Base-by-base conservation (phyloP, 2,797 vertebrate species). In the Sylvilagus floridanus region DNA sequence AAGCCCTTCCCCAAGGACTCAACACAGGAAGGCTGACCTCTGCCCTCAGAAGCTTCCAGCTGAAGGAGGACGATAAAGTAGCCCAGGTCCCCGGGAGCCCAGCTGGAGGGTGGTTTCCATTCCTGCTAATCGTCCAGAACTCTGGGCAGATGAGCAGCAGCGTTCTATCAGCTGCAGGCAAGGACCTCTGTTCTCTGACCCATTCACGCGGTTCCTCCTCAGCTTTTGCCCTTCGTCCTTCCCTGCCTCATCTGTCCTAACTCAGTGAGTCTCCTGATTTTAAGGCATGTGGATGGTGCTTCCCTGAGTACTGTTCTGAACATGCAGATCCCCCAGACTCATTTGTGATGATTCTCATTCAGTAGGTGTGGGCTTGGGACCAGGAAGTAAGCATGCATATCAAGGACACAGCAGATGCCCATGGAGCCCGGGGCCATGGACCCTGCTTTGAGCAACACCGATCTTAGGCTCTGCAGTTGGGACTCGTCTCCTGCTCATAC, bases 11-110 rank as follows among this genome's bases (percentile, higher is more conserved):
- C 75, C 24, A 30, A 68, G 87, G 85, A 72, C 68, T 90, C 75
- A 52, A 22, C 21, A 11, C 78, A 71, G 90, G 71, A 93, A 81
- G 94, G 78, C 32, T 84, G 75, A 83, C 85, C 57, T 95, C 89
- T 95, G 87, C 50, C 28, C 63, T 37, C 5, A 69, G 91, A 72
- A 92, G 69, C 73, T 96, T 95, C 73, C 68, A 91, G 8, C 60
- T 63, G 13, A 76, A 73, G 79, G 60, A 72, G 82, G 89, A 6
- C 60, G 32, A 24, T 62, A 12, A 83, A 66, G 72, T 24, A 84
- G 63, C 57, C 82, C 16, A 35, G 21, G 71, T 35, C 83, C 78
- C 42, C 13, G 1, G 21, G 72, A 42, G 72, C 94, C 89, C 77
- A 66, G 73, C 82, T 47, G 47, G 57, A 42, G 82, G 69, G 62